Evolutionary conservation across 1,140 invertebrate genomes (phyloP).

Genomic region (Drosophila obscura): DNA sequence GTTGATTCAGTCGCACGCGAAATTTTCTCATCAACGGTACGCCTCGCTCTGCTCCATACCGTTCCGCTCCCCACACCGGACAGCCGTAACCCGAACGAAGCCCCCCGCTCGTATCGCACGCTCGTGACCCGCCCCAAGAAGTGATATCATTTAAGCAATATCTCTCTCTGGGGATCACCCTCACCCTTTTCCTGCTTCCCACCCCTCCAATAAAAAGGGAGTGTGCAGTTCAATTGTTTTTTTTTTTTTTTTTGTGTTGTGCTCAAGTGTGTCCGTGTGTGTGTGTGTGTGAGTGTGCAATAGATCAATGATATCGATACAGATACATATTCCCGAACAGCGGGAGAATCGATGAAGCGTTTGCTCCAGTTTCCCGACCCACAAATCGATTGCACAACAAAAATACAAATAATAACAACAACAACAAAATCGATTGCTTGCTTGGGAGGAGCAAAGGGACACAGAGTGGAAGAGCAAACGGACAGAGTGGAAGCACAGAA

Average conservation of each 20-base stretch:
- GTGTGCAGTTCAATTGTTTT: neutral
- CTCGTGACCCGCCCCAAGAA: slow-evolving; percentile 20
- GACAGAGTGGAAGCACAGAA: neutral
- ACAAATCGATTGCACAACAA: neutral
- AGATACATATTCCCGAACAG: too few species aligned
- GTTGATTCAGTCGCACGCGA: slow-evolving; percentile 64
- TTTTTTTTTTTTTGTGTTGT: slow-evolving; percentile 6
- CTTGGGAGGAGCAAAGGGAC: neutral
- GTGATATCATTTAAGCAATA: slow-evolving; percentile 53
- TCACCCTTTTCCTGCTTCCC: too few species aligned
- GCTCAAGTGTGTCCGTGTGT: slow-evolving; percentile 7
- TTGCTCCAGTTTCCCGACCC: slow-evolving; percentile 56
- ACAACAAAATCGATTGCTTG: neutral
- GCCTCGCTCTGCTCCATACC: neutral
- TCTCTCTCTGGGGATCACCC: neutral
- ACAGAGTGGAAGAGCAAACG: neutral
- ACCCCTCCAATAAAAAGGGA: too few species aligned
- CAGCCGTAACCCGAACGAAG: too few species aligned
- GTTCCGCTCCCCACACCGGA: too few species aligned
- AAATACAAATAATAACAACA: slow-evolving; percentile 7
- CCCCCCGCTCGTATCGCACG: neutral
- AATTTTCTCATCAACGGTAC: slow-evolving; percentile 66
- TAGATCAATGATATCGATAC: slow-evolving; percentile 29
- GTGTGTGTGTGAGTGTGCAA: slow-evolving; percentile 12
- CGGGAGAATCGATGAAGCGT: slow-evolving; percentile 63